Percentiles rank a stretch among this genome's conserved stretches.
These are phyloP conservation scores for Damaliscus lunatus DNA, from an alignment of 2,113 vertebrate species.

Conservation along the genomic window DNA sequence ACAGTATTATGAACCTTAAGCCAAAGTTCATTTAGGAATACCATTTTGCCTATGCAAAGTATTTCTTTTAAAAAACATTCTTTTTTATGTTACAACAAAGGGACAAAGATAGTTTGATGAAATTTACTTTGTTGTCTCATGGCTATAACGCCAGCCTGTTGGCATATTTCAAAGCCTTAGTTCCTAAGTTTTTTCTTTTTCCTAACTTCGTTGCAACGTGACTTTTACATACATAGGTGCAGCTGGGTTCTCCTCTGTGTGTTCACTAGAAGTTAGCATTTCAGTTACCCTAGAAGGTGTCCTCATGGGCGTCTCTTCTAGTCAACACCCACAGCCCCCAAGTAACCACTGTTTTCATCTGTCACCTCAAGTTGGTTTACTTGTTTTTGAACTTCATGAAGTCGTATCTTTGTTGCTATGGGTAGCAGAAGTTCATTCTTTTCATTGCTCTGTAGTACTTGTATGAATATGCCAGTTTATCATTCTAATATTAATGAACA, in stretches of 20 bases:
- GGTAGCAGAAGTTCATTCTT: background rate
- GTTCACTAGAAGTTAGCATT: background rate
- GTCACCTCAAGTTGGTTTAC: background rate
- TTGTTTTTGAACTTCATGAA: background rate
- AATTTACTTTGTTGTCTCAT: background rate
- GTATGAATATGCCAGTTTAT: background rate
- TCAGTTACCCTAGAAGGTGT: background rate
- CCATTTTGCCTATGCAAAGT: background rate
- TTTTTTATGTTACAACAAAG: background rate
- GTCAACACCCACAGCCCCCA: background rate
- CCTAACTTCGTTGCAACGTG: background rate
- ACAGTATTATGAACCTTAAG: background rate
- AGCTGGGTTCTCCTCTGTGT: background rate
- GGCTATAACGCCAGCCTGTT: background rate
- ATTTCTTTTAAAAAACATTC: background rate
- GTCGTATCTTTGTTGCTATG: background rate
- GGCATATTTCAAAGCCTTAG: background rate
- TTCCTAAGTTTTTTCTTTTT: background rate
- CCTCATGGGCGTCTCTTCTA: rapidly evolving
- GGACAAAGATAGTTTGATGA: background rate
- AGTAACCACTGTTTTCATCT: background rate
- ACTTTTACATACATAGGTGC: background rate
- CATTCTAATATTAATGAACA: background rate
- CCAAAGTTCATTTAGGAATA: background rate
- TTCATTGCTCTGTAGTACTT: background rate